Base-by-base conservation (phyloP, 1,140 invertebrate genomes). In the Cyclargus thomasi region DNA sequence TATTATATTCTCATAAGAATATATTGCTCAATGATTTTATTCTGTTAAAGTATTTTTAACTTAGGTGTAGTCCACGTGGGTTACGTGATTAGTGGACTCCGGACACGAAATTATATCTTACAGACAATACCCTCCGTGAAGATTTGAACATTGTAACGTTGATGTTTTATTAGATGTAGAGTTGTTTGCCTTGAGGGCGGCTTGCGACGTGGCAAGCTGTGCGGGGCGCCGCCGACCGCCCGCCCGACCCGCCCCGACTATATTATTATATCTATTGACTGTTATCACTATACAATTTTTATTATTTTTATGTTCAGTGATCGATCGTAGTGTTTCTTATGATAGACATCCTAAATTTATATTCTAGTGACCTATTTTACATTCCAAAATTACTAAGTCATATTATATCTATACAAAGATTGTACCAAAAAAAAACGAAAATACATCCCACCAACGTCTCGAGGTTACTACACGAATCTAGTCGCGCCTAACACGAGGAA, bases 11-110 rank as follows among this genome's bases (percentile, higher is more conserved):
- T 87, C 80, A 81, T 86, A 88, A 67, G 83, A 84, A 87, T 87
- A 88, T 87, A 86, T 90, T 90, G 87, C 87, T 90, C 87, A 90
- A 90, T 88, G 81, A 82, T 89, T 86, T 86, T 83, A 86, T 87
- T 88, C 82, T 86, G 82, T 88, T 88, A 82, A 83, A 82, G 83
- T 85, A 85, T 86, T 85, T 86, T 86, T 85, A 86, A 85, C 72
- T 84, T 85, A 88, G 78, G 74, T 75, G 72, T 79, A 80, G 85
- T 86, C 85, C 83, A 83, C 70, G 70, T 78, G 80, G 76, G 85
- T 85, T 83, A 75, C 67, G 71, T 74, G 75, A 77, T 72, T 71
- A 79, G 83, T 85, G 80, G 85, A 83, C 83, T 73, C 72, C 74
- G 69, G 73, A 82, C 82, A 85, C 77, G 81, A 83, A 83, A 81